These are phyloP conservation scores for Brachynemurus nebulosus DNA, from an alignment of 2,888 invertebrate genomes.

Conservation along the genomic window DNA sequence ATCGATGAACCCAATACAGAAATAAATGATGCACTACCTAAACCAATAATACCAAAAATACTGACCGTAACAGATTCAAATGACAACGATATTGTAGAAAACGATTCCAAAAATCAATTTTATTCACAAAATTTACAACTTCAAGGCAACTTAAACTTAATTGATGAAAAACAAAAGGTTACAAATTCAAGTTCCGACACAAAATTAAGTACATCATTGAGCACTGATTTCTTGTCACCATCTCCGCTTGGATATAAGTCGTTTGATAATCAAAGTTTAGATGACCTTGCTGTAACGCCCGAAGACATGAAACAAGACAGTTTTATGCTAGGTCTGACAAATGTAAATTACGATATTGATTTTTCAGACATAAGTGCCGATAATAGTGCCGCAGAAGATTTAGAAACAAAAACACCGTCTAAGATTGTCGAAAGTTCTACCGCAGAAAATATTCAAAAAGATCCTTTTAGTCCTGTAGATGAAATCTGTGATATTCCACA, in stretches of 20 bases:
- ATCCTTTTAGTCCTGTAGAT: slow-evolving; percentile 42
- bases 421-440: slow-evolving; percentile 20
- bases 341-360: slow-evolving; percentile 64
- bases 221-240: slow-evolving; percentile 36
- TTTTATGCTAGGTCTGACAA: slow-evolving; percentile 41
- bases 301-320: slow-evolving; percentile 41
- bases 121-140: slow-evolving; percentile 27
- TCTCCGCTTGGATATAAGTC: slow-evolving; percentile 39
- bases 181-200: background rate
- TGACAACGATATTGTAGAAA: slow-evolving; percentile 9
- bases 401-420: slow-evolving; percentile 29
- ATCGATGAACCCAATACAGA: slow-evolving; percentile 29
- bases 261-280: slow-evolving; percentile 44
- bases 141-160: slow-evolving; percentile 17
- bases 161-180: slow-evolving; percentile 21
- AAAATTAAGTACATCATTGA: slow-evolving; percentile 4
- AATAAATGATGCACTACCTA: slow-evolving; percentile 17
- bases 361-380: slow-evolving; percentile 60
- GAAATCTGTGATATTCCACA: slow-evolving; percentile 25
- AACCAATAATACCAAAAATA: slow-evolving; percentile 20
- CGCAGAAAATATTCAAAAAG: slow-evolving; percentile 26
- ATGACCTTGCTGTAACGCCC: slow-evolving; percentile 37
- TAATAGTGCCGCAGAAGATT: slow-evolving; percentile 49
- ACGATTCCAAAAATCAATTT: slow-evolving; percentile 16
- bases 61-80: slow-evolving; percentile 12